These are phyloP conservation scores for Cheilosia variabilis DNA, from an alignment of 2,888 invertebrate genomes.

Conservation along the genomic window DNA sequence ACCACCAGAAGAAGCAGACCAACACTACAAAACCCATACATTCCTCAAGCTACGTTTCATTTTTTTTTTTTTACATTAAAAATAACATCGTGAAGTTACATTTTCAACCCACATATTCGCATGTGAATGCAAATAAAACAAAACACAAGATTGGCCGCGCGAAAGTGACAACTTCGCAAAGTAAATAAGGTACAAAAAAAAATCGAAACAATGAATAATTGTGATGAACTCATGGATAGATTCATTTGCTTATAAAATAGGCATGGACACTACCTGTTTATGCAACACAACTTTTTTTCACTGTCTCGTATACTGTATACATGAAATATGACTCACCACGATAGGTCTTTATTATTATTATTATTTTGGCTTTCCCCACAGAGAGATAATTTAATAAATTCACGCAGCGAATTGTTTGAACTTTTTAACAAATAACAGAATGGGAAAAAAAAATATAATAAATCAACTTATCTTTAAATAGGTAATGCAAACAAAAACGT, in stretches of 20 bases:
- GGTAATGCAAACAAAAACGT: conserved; percentile 10
- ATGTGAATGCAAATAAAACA: neutral
- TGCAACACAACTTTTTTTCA: conserved; percentile 33
- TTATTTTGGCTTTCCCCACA: conserved; percentile 72
- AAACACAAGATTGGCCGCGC: conserved; percentile 34
- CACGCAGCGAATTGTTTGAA: conserved; percentile 39
- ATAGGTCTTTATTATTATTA: conserved; percentile 33
- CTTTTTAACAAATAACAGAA: conserved; percentile 42
- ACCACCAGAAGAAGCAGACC: neutral
- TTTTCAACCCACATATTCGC: conserved; percentile 22
- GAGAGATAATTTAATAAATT: conserved; percentile 50
- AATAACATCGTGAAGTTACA: conserved; percentile 13
- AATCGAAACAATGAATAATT: conserved; percentile 44
- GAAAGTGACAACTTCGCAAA: conserved; percentile 53
- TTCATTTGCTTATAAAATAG: conserved; percentile 27
- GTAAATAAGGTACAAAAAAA: conserved; percentile 12
- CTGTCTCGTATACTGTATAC: conserved; percentile 15
- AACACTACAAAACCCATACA: neutral
- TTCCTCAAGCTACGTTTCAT: neutral
- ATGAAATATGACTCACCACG: conserved; percentile 52
- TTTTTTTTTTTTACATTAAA: neutral
- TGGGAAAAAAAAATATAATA: conserved; percentile 6
- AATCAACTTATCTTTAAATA: conserved; percentile 27
- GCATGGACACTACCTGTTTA: conserved; percentile 49
- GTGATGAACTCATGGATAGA: conserved; percentile 67